A percentile compares a stretch with the other conserved stretches of the same genome.
Conservation (phyloP, 1,140 invertebrate species). For the Adoxophyes honmai region DNA sequence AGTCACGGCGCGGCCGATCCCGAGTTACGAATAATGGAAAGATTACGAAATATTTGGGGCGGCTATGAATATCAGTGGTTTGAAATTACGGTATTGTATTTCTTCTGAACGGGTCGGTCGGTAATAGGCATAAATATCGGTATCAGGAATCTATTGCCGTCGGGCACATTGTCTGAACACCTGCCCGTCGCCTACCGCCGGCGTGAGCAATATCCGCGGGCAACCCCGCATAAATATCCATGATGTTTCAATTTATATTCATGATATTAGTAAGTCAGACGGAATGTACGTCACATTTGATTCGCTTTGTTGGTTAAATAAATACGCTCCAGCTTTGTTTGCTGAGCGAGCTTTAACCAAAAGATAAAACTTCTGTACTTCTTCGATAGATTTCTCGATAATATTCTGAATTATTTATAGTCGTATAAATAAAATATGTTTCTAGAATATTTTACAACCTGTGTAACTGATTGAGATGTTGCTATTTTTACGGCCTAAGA, state of each 20-base stretch:
- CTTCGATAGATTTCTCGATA: too few relatives aligned
- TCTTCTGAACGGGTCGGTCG: conserved; percentile 49
- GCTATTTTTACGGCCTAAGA: too few relatives aligned
- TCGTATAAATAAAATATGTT: too few relatives aligned
- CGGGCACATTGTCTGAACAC: conserved; percentile 68
- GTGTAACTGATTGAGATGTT: too few relatives aligned
- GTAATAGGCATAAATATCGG: conserved; percentile 72
- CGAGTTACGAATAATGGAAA: neutral
- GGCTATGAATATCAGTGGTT: conserved; percentile 31
- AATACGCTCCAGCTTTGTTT: too few relatives aligned
- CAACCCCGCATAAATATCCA: conserved; percentile 69
- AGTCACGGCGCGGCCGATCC: neutral
- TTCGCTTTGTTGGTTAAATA: conserved; percentile 53
- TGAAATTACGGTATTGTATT: conserved; percentile 48
- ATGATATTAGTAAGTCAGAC: conserved; percentile 74
- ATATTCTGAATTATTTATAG: too few relatives aligned
- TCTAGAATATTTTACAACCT: too few relatives aligned
- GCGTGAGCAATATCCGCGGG: conserved; percentile 58
- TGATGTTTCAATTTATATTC: conserved; percentile 77
- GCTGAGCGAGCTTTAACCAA: too few relatives aligned
- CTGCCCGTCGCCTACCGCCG: conserved; percentile 49
- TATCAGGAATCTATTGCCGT: conserved; percentile 65
- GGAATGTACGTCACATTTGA: conserved; percentile 71
- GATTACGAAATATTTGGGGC: conserved; percentile 10
- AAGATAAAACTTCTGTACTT: too few relatives aligned